Percentiles rank a stretch among this genome's conserved stretches.
Evolutionary conservation across 1,140 invertebrate species (phyloP).

Genomic region (Hypsibius dujardini): DNA sequence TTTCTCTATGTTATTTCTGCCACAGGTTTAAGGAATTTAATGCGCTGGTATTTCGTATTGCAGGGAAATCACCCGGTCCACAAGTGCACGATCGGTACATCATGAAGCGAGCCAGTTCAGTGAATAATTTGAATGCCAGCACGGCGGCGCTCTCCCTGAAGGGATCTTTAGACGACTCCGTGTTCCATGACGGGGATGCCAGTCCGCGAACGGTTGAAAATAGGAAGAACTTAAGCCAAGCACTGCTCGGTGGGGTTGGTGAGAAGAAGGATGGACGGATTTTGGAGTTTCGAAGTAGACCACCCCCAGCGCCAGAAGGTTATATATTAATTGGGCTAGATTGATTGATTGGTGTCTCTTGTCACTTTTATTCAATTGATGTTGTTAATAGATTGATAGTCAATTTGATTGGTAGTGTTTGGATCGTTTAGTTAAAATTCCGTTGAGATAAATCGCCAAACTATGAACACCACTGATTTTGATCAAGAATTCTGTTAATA

Average conservation of each 20-base stretch:
- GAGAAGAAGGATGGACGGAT: background rate
- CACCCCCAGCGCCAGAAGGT: slow-evolving; percentile 13
- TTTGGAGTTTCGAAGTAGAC: background rate
- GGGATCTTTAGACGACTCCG: background rate
- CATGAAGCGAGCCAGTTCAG: background rate
- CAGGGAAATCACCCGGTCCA: slow-evolving; percentile 6
- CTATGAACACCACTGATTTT: too few relatives aligned
- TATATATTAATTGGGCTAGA: background rate
- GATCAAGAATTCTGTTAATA: too few relatives aligned
- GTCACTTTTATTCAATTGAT: too few relatives aligned
- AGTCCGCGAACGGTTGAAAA: slow-evolving; percentile 12
- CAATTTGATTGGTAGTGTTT: too few relatives aligned
- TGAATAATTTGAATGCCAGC: background rate
- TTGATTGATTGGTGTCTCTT: background rate
- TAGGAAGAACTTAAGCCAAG: background rate
- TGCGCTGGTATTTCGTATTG: background rate
- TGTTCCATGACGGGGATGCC: slow-evolving; percentile 14
- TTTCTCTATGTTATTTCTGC: too few relatives aligned
- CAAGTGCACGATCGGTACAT: background rate
- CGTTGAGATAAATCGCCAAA: too few relatives aligned
- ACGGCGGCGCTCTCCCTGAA: background rate
- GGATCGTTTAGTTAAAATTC: too few relatives aligned
- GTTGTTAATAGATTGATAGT: too few relatives aligned
- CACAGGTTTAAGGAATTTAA: too few relatives aligned
- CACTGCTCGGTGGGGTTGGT: background rate